Evolutionary conservation across 2,888 invertebrate species (phyloP).

Genomic region (Ophioninae sp.): DNA sequence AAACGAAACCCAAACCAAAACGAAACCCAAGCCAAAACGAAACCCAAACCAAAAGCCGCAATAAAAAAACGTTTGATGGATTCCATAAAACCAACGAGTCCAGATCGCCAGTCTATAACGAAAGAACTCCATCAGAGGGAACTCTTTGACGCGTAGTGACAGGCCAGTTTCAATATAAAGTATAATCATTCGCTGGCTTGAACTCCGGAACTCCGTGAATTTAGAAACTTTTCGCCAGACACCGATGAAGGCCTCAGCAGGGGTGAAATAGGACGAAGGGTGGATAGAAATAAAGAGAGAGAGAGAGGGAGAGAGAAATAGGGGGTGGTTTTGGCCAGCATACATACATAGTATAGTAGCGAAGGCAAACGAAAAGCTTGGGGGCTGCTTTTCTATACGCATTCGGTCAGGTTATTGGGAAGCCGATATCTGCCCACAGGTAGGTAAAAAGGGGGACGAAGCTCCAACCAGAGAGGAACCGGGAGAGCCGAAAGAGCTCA

Average conservation of each 20-base stretch:
- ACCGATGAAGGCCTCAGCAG: slow-evolving; percentile 10
- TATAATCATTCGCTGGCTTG: slow-evolving; percentile 30
- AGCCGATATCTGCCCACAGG: slow-evolving; percentile 81
- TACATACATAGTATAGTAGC: slow-evolving; percentile 57
- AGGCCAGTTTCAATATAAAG: slow-evolving; percentile 43
- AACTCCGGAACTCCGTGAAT: slow-evolving; percentile 21
- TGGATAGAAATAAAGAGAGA: not conserved
- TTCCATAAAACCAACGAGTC: not conserved
- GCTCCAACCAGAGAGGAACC: slow-evolving; percentile 34
- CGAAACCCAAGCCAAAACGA: too few species aligned
- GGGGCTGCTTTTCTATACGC: slow-evolving; percentile 68
- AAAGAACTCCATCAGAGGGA: not conserved
- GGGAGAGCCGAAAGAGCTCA: slow-evolving; percentile 7
- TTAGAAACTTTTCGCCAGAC: slow-evolving; percentile 36
- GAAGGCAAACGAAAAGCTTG: slow-evolving; percentile 40
- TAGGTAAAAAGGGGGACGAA: slow-evolving; percentile 62
- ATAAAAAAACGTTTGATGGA: not conserved
- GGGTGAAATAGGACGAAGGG: not conserved
- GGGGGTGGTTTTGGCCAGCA: slow-evolving; percentile 25
- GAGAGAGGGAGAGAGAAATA: not conserved
- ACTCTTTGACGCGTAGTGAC: slow-evolving; percentile 44
- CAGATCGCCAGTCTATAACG: not conserved
- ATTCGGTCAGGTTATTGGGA: slow-evolving; percentile 79
- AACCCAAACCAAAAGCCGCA: not conserved
- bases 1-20: too few species aligned